Evolutionary conservation across 2,888 invertebrate species (phyloP).

Genomic region (Petrolisthes manimaculis): DNA sequence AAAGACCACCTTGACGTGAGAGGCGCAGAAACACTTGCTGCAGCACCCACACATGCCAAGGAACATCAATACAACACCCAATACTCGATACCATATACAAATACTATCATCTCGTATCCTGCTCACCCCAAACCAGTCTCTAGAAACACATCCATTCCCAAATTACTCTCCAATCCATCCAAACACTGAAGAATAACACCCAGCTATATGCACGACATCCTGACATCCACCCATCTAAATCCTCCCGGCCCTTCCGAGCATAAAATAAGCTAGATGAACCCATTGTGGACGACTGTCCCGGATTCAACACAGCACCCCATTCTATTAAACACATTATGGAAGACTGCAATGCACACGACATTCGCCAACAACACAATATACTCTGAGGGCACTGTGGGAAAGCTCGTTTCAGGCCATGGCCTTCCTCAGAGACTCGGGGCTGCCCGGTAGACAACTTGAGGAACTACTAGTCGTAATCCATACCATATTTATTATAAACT

Average conservation of each 20-base stretch:
- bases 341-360: not conserved
- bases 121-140: not conserved
- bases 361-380: not conserved
- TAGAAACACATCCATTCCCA: not conserved
- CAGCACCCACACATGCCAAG: conserved; percentile 25
- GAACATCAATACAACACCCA: conserved; percentile 1
- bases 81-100: not conserved
- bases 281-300: not conserved
- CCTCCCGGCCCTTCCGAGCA: not conserved
- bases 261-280: not conserved
- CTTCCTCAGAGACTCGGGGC: not conserved
- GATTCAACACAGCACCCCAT: not conserved
- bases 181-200: not conserved
- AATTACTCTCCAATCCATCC: not conserved
- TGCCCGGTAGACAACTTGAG: not conserved
- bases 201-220: not conserved
- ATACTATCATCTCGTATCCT: conserved; percentile 1
- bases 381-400: not conserved
- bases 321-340: not conserved
- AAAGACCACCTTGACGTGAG: conserved; percentile 23
- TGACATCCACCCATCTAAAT: not conserved
- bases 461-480: not conserved
- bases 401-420: not conserved
- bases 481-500: no score
- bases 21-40: conserved; percentile 17